These are phyloP conservation scores for Sebastes schlegelii DNA, from an alignment of 2,113 vertebrate species.

Conservation along the genomic window DNA sequence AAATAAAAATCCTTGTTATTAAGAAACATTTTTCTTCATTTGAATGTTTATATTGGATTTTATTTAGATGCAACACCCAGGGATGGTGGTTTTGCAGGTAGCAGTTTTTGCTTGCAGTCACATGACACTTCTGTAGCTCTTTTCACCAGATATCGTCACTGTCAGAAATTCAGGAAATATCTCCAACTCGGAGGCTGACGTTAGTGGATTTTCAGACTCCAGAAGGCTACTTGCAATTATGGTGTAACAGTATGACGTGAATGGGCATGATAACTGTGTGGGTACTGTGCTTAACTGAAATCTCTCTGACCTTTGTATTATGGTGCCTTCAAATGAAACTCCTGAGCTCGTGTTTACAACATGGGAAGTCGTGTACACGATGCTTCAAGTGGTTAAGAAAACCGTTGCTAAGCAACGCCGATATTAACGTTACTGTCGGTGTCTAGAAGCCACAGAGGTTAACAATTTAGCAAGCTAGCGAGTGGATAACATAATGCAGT, in stretches of 20 bases:
- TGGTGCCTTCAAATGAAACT: no score
- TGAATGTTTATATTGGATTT: background rate
- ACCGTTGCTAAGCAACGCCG: no score
- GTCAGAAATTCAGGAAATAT: background rate
- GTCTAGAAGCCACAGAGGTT: no score
- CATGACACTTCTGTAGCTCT: background rate
- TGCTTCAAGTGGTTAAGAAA: no score
- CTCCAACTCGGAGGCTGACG: background rate
- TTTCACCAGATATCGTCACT: background rate
- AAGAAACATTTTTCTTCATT: no score
- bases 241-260: background rate
- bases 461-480: no score
- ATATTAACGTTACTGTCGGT: no score
- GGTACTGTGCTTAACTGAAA: background rate
- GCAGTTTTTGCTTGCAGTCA: slow-evolving; percentile 7
- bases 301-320: background rate
- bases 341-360: no score
- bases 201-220: background rate
- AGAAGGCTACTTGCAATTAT: background rate
- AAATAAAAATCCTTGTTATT: no score
- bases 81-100: background rate
- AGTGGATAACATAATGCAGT: no score
- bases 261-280: background rate
- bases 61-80: background rate
- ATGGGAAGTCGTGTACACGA: no score